Evolutionary conservation across 2,113 vertebrate genomes (phyloP).

Genomic region (Amazona vittata): DNA sequence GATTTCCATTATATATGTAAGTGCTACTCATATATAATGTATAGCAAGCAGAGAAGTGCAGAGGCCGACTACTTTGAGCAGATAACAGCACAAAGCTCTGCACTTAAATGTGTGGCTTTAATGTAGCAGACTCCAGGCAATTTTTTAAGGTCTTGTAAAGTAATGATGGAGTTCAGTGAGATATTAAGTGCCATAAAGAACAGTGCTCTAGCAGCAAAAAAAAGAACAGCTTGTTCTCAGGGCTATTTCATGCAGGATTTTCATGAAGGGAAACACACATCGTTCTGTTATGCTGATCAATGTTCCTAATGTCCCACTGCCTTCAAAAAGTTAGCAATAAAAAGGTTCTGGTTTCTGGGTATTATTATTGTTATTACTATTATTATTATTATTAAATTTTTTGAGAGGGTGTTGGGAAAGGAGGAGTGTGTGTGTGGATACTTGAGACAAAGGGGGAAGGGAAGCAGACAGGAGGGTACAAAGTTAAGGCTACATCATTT

Average conservation of each 20-base stretch:
- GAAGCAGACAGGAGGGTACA: background rate
- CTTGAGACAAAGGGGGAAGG: background rate
- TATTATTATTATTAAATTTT: background rate
- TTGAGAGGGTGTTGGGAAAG: background rate
- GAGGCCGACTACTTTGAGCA: background rate
- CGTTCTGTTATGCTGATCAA: background rate
- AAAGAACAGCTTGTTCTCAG: background rate
- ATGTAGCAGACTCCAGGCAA: background rate
- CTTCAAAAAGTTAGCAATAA: background rate
- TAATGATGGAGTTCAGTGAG: background rate
- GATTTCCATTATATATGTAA: background rate
- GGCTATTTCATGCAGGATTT: background rate
- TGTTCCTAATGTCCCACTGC: background rate
- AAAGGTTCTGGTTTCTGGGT: background rate
- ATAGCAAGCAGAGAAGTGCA: background rate
- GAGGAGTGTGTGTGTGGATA: background rate
- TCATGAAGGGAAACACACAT: background rate
- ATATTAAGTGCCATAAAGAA: background rate
- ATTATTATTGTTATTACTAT: background rate
- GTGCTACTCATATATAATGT: background rate
- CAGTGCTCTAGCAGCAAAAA: background rate
- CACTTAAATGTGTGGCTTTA: background rate
- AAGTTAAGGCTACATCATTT: background rate
- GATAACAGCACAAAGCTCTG: background rate
- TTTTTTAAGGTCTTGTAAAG: background rate